Evolutionary conservation across 2,113 vertebrate species (phyloP).

Genomic region (Etheostoma cragini): DNA sequence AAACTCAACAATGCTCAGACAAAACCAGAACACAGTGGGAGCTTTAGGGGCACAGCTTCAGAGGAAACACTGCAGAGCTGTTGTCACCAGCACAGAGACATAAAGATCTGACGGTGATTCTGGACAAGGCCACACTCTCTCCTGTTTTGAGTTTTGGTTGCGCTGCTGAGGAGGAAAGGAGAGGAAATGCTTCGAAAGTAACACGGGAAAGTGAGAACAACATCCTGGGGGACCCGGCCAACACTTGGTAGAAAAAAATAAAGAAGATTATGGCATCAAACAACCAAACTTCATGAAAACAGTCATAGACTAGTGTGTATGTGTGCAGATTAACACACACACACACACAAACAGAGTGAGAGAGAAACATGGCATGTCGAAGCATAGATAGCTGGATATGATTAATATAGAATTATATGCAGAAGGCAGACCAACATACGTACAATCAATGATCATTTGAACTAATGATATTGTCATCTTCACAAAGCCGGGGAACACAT

Average conservation of each 20-base stretch:
- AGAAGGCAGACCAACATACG: slow-evolving; percentile 61
- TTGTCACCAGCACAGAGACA: slow-evolving; percentile 3
- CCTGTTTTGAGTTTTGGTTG: slow-evolving; percentile 72
- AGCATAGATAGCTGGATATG: slow-evolving; percentile 50
- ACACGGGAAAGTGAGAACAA: slow-evolving; percentile 34
- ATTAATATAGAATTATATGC: slow-evolving; percentile 51
- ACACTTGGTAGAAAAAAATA: slow-evolving; percentile 3
- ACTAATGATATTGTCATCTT: slow-evolving; percentile 33
- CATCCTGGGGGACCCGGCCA: slow-evolving; percentile 16
- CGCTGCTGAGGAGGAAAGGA: slow-evolving; percentile 63
- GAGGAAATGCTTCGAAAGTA: slow-evolving; percentile 35
- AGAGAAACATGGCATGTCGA: background rate
- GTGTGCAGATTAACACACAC: slow-evolving; percentile 28
- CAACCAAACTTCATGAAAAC: slow-evolving; percentile 31
- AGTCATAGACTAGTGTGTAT: background rate
- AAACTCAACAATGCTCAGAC: background rate
- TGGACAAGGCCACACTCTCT: slow-evolving; percentile 32
- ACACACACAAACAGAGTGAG: background rate
- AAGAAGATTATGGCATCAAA: slow-evolving; percentile 20
- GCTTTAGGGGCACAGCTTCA: background rate
- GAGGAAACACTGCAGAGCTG: background rate
- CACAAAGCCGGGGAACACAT: slow-evolving; percentile 50
- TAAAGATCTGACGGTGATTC: slow-evolving; percentile 40
- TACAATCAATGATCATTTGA: slow-evolving; percentile 56
- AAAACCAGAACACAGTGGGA: background rate